A percentile compares a stretch with the other conserved stretches of the same genome.
phyloP scores from a whole-genome alignment of 2,888 invertebrate genomes.

The Rotaria socialis region DNA sequence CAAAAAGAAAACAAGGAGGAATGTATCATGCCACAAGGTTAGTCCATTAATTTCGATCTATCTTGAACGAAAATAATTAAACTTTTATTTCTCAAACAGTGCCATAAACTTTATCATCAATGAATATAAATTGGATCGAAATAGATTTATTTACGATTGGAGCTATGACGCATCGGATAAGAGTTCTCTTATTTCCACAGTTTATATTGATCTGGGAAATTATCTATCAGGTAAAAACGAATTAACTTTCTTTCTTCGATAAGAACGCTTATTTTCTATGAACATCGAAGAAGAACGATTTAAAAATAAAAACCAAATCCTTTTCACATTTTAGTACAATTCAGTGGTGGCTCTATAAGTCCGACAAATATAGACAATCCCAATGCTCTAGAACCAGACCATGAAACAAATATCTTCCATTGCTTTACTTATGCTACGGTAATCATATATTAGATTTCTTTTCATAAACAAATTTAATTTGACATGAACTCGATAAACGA shows the following conservation, averaged over 20 bases:
- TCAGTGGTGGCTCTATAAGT: background rate
- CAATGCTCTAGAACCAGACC: background rate
- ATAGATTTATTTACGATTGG: background rate
- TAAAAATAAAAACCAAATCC: too few species aligned
- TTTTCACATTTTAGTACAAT: background rate
- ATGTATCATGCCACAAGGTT: background rate
- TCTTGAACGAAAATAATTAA: background rate
- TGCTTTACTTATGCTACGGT: background rate
- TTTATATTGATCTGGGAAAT: background rate
- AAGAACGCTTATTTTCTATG: too few species aligned
- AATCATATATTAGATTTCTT: too few species aligned
- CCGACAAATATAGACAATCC: background rate
- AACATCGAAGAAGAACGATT: too few species aligned
- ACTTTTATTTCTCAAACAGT: background rate
- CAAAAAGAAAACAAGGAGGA: background rate
- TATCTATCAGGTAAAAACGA: background rate
- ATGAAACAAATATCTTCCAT: background rate
- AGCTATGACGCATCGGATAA: background rate
- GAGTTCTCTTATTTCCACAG: background rate
- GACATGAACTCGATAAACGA: too few species aligned
- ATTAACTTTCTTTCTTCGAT: background rate
- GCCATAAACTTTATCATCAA: background rate
- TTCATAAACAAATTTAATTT: too few species aligned
- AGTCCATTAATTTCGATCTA: background rate
- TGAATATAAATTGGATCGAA: background rate